Evolutionary conservation across 2,888 invertebrate genomes (phyloP).

Genomic region (Melieria picta): DNA sequence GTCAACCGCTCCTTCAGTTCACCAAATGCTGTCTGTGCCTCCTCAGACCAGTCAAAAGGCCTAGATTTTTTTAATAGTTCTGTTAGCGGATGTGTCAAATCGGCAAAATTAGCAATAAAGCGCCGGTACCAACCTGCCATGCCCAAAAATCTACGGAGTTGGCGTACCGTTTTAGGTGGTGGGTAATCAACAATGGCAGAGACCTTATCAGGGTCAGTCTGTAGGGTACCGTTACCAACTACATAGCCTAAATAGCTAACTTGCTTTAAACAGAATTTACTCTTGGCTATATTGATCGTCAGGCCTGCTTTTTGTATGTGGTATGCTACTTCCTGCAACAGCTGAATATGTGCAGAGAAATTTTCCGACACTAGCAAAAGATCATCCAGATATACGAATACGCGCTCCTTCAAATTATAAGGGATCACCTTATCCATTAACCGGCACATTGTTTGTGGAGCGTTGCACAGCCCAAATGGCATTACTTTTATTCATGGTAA

Average conservation of each 20-base stretch:
- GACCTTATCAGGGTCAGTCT: slow-evolving; percentile 27
- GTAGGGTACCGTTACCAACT: slow-evolving; percentile 29
- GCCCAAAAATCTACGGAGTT: slow-evolving; percentile 26
- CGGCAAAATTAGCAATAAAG: slow-evolving; percentile 27
- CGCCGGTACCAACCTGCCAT: slow-evolving; percentile 35
- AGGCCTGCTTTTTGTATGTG: too few relatives aligned
- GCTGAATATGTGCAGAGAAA: too few relatives aligned
- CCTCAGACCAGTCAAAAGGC: slow-evolving; percentile 25
- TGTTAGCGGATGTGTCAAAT: slow-evolving; percentile 8
- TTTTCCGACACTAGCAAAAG: too few relatives aligned
- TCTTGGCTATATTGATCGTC: too few relatives aligned
- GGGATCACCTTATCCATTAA: too few relatives aligned
- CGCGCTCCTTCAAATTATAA: too few relatives aligned
- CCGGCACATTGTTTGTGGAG: too few relatives aligned
- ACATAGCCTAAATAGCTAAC: slow-evolving; percentile 28
- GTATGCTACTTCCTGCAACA: too few relatives aligned
- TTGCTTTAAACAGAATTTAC: too few relatives aligned
- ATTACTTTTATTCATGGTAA: too few relatives aligned
- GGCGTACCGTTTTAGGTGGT: slow-evolving; percentile 18
- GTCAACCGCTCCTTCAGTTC: slow-evolving; percentile 30
- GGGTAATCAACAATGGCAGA: slow-evolving; percentile 28
- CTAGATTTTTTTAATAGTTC: slow-evolving; percentile 21
- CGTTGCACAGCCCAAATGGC: too few relatives aligned
- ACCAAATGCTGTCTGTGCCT: slow-evolving; percentile 25
- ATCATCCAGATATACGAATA: too few relatives aligned